These are phyloP conservation scores for Macrotrachela quadricornifera DNA, from an alignment of 1,140 invertebrate genomes.

Conservation along the genomic window DNA sequence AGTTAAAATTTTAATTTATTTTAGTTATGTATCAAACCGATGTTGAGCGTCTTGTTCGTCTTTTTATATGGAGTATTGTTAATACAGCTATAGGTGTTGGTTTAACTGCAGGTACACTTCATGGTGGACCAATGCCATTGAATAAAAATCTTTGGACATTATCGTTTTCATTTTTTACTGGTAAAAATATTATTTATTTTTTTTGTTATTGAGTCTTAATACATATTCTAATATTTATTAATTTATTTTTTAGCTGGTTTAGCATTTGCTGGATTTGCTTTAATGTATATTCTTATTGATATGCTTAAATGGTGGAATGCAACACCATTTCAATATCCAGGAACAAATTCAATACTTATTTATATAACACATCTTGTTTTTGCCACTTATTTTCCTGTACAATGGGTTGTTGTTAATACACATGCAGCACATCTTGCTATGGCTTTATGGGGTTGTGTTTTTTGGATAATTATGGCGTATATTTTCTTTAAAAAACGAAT, in stretches of 20 bases:
- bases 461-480: constrained; percentile 52
- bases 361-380: constrained; percentile 61
- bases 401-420: constrained; percentile 42
- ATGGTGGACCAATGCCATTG: constrained; percentile 51
- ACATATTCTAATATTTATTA: constrained; percentile 31
- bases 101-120: not conserved
- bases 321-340: constrained; percentile 53
- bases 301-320: constrained; percentile 52
- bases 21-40: constrained; percentile 19
- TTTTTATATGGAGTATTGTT: too few relatives aligned
- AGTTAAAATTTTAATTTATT: constrained; percentile 46
- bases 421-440: constrained; percentile 51
- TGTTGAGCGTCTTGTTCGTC: constrained; percentile 36
- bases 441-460: constrained; percentile 50
- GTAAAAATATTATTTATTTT: too few relatives aligned
- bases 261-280: constrained; percentile 37
- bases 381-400: constrained; percentile 51
- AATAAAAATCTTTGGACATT: constrained; percentile 65
- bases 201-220: constrained; percentile 48
- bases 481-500: too few relatives aligned
- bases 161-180: not conserved
- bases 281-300: constrained; percentile 60
- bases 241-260: constrained; percentile 47
- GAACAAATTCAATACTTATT: constrained; percentile 67
- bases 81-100: too few relatives aligned